A percentile compares a stretch with the other conserved stretches of the same genome.
Conservation (phyloP, 2,113 vertebrate species). For the Onychostruthus taczanowskii region DNA sequence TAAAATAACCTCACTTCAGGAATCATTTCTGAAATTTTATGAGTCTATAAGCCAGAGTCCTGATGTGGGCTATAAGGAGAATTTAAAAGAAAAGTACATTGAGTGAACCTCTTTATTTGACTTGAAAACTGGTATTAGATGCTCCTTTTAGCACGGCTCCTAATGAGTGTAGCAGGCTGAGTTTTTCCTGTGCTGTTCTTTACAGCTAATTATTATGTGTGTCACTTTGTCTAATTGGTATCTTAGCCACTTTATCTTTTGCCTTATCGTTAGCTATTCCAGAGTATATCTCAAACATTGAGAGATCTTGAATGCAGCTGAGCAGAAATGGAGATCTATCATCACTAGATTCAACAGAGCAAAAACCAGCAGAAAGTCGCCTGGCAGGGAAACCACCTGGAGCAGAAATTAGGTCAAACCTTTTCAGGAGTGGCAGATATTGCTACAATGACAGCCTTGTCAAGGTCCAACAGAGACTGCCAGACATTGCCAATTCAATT, state of each 20-base stretch:
- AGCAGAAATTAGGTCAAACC: neutral
- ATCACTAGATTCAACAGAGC: neutral
- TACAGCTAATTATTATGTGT: neutral
- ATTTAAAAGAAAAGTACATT: neutral
- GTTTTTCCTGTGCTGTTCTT: neutral
- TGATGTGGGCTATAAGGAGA: neutral
- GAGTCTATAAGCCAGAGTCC: neutral
- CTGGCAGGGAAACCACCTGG: neutral
- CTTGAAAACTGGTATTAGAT: neutral
- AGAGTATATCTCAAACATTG: neutral
- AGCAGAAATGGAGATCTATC: neutral
- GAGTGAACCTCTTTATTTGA: neutral
- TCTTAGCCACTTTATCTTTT: neutral
- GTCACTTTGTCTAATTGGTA: neutral
- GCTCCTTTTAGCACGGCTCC: neutral
- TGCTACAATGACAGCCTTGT: neutral
- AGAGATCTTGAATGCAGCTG: neutral
- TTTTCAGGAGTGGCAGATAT: neutral
- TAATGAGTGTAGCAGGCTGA: neutral
- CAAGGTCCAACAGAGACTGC: neutral
- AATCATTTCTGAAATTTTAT: neutral
- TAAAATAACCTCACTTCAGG: neutral
- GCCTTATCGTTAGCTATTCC: neutral
- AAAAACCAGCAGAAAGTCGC: accelerated
- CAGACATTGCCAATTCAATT: neutral